Conservation (phyloP, 2,888 invertebrate species). For the Apamea sordens region DNA sequence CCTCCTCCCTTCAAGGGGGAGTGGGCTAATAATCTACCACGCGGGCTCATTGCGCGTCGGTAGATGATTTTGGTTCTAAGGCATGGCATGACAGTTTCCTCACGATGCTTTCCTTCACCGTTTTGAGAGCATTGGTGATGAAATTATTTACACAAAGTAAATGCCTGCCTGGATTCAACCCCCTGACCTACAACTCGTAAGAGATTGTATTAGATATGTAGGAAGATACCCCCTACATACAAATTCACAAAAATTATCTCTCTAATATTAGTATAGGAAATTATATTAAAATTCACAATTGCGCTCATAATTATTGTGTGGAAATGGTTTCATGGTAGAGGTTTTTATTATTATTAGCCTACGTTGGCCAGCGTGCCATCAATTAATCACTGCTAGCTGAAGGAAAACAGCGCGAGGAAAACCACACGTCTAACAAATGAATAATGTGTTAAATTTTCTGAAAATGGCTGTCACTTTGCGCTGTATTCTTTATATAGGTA, state of each 20-base stretch:
- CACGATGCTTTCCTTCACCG: not conserved
- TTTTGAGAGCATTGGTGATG: not conserved
- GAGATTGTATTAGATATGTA: too few relatives aligned
- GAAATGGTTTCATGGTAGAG: constrained; percentile 12
- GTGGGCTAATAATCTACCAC: not conserved
- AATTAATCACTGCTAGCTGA: constrained; percentile 54
- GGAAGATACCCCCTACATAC: not conserved
- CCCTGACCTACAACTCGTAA: not conserved
- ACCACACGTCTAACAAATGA: constrained; percentile 57
- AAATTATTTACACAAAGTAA: not conserved
- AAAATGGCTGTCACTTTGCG: constrained; percentile 46
- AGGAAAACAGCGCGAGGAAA: constrained; percentile 51
- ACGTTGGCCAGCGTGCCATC: constrained; percentile 3
- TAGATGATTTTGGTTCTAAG: not conserved
- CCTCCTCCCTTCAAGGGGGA: not conserved
- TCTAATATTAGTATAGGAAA: not conserved
- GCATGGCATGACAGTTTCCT: too few relatives aligned
- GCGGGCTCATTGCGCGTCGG: not conserved
- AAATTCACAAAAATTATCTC: not conserved
- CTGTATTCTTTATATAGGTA: not conserved
- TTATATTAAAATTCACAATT: not conserved
- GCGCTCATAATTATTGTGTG: not conserved
- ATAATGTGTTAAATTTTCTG: constrained; percentile 51
- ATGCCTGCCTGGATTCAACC: not conserved
- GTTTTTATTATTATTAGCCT: constrained; percentile 35